phyloP scores from a whole-genome alignment of 2,797 vertebrate genomes.

The Tamandua tetradactyla region DNA sequence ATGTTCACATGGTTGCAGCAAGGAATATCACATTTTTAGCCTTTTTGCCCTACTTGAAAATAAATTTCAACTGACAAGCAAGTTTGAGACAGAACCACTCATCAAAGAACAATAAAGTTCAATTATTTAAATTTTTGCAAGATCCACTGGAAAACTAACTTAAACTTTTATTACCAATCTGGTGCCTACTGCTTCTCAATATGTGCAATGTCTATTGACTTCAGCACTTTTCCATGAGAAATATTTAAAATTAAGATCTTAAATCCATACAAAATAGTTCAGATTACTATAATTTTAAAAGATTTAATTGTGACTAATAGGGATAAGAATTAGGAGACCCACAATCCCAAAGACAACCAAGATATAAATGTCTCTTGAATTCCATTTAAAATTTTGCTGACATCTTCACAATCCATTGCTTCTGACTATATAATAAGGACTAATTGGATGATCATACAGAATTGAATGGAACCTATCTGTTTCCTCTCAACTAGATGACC shows the following conservation, averaged over 20 bases:
- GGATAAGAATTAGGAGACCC: conserved; percentile 12
- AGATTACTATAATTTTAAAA: conserved; percentile 64
- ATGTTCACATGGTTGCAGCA: conserved; percentile 66
- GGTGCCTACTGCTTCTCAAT: conserved; percentile 41
- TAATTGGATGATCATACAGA: conserved; percentile 43
- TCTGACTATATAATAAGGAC: conserved; percentile 53
- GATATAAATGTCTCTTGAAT: conserved; percentile 26
- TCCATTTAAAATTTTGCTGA: conserved; percentile 57
- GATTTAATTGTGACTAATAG: not conserved
- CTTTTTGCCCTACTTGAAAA: conserved; percentile 68
- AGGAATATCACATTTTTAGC: conserved; percentile 64
- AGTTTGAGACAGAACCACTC: conserved; percentile 61
- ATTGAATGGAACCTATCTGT: conserved; percentile 1
- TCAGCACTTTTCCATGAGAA: conserved; percentile 5
- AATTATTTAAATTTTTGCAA: conserved; percentile 78
- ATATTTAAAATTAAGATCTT: conserved; percentile 63
- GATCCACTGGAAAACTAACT: conserved; percentile 58
- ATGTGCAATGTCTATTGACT: conserved; percentile 60
- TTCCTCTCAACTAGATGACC: not conserved
- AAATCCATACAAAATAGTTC: conserved; percentile 61
- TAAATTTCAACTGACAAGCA: conserved; percentile 74
- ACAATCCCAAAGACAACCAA: not conserved
- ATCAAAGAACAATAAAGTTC: conserved; percentile 69
- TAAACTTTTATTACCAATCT: conserved; percentile 52
- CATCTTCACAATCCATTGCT: conserved; percentile 6